These are phyloP conservation scores for Carcina quercana DNA, from an alignment of 2,888 invertebrate genomes.

Conservation along the genomic window DNA sequence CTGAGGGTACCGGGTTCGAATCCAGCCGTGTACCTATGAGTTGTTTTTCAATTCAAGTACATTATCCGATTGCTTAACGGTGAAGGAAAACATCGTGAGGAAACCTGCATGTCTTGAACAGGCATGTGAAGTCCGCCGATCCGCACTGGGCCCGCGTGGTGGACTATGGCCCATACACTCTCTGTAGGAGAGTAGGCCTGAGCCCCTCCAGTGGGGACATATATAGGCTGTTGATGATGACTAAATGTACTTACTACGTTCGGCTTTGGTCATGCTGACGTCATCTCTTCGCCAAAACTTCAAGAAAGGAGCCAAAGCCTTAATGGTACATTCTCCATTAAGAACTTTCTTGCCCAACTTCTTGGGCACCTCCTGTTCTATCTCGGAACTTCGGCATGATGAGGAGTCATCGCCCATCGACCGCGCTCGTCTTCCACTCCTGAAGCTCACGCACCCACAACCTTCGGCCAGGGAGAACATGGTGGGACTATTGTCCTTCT, in stretches of 20 bases:
- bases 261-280: slow-evolving; percentile 84
- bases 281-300: slow-evolving; percentile 81
- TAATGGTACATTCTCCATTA: slow-evolving; percentile 64
- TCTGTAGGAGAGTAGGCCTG: no score
- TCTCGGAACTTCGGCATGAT: slow-evolving; percentile 65
- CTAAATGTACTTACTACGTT: slow-evolving; percentile 77
- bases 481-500: slow-evolving; percentile 60
- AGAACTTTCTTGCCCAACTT: slow-evolving; percentile 47
- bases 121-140: no score
- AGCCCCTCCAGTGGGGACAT: no score
- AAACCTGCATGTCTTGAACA: no score
- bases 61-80: no score
- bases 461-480: slow-evolving; percentile 69
- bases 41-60: no score
- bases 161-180: no score
- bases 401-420: slow-evolving; percentile 62
- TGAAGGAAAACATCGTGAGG: no score
- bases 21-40: no score
- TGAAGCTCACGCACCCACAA: slow-evolving; percentile 63
- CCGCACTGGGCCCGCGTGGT: no score
- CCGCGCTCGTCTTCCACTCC: slow-evolving; percentile 50
- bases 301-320: slow-evolving; percentile 76
- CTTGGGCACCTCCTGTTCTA: slow-evolving; percentile 64
- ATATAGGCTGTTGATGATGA: no score
- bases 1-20: no score